These are phyloP conservation scores for Chaenocephalus aceratus DNA, from an alignment of 2,113 vertebrate genomes.

Conservation along the genomic window DNA sequence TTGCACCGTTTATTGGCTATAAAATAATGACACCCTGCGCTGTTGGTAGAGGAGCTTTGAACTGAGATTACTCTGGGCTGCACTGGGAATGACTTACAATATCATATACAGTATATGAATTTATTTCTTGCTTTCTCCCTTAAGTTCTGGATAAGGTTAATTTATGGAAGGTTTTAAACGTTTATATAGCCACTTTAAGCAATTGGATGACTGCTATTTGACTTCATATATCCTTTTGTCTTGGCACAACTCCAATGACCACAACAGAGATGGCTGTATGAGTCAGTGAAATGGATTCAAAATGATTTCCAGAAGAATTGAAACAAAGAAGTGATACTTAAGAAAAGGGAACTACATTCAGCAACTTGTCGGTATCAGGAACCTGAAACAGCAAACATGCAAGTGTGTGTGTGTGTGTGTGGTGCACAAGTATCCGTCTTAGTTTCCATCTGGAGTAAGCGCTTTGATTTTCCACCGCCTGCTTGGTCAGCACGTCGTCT, in stretches of 20 bases:
- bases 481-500: conserved; percentile 62
- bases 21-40: too few species aligned
- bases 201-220: background rate
- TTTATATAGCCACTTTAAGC: too few species aligned
- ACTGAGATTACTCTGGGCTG: too few species aligned
- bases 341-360: conserved; percentile 51
- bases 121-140: too few species aligned
- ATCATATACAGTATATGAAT: too few species aligned
- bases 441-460: conserved; percentile 50
- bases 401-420: conserved; percentile 10
- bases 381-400: conserved; percentile 34
- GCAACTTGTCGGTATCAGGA: conserved; percentile 31
- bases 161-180: too few species aligned
- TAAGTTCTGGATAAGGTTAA: too few species aligned
- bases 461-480: conserved; percentile 36
- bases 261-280: background rate
- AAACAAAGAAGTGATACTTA: conserved; percentile 62
- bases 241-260: background rate
- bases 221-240: background rate
- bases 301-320: background rate
- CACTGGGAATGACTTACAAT: too few species aligned
- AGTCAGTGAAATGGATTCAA: background rate
- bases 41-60: too few species aligned
- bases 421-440: conserved; percentile 16
- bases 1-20: too few species aligned